Conservation (phyloP, 2,113 vertebrate genomes). For the Vicugna pacos region DNA sequence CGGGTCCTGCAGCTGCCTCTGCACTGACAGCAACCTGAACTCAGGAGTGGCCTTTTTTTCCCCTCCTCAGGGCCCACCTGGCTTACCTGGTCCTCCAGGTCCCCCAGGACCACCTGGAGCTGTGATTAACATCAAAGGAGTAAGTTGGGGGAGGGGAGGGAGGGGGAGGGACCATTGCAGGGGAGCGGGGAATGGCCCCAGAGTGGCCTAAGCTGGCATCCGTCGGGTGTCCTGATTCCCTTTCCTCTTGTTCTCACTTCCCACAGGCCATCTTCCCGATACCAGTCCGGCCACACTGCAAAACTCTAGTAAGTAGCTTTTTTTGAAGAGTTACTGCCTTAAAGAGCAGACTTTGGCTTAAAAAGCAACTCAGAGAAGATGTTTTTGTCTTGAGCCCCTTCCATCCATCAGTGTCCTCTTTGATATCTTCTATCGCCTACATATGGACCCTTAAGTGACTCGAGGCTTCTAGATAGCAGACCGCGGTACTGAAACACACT, state of each 20-base stretch:
- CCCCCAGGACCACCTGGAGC: conserved; percentile 93
- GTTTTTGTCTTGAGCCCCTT: conserved; percentile 47
- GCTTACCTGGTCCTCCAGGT: conserved; percentile 91
- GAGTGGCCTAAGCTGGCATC: background rate
- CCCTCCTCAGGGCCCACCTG: conserved; percentile 89
- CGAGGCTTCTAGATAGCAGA: conserved; percentile 22
- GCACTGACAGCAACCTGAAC: background rate
- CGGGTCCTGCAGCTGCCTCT: background rate
- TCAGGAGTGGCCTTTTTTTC: background rate
- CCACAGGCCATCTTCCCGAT: conserved; percentile 94
- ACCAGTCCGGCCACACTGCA: conserved; percentile 95
- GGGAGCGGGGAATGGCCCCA: accelerated
- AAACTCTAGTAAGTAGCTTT: conserved; percentile 92
- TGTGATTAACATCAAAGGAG: conserved; percentile 94
- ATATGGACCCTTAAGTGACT: background rate
- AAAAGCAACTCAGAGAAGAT: background rate
- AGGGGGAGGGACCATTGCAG: no score
- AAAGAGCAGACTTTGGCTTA: background rate
- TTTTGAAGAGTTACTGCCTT: background rate
- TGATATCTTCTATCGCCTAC: background rate
- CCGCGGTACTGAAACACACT: background rate
- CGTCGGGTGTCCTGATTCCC: background rate
- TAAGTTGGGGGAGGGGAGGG: conserved; percentile 85
- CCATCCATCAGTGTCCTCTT: background rate
- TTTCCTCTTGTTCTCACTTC: conserved; percentile 84